Percentiles rank a stretch among this genome's conserved stretches.
phyloP scores from a whole-genome alignment of 1,140 invertebrate species.

The Phymastichus coffea region DNA sequence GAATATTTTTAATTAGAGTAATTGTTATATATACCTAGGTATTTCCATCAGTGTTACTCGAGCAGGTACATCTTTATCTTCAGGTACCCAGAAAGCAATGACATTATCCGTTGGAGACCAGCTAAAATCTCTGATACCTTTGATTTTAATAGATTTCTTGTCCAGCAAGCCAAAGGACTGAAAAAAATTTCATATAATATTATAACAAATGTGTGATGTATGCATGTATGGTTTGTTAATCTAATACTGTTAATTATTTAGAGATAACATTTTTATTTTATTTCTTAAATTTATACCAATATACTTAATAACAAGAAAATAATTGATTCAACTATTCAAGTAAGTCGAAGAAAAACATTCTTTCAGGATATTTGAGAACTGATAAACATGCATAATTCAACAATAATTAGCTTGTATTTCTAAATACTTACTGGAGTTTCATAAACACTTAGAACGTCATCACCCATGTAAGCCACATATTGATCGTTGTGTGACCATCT shows the following conservation, averaged over 20 bases:
- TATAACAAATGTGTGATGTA: too few relatives aligned
- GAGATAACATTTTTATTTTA: too few relatives aligned
- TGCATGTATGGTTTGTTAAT: too few relatives aligned
- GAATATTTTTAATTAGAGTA: neutral
- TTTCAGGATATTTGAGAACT: neutral
- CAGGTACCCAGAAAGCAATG: constrained; percentile 98
- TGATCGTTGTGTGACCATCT: constrained; percentile 97
- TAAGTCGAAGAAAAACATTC: too few relatives aligned
- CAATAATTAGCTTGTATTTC: neutral
- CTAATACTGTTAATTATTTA: too few relatives aligned
- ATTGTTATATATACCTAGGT: constrained; percentile 64
- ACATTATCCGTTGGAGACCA: constrained; percentile 98
- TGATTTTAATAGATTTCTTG: constrained; percentile 92
- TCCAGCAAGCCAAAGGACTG: constrained; percentile 89
- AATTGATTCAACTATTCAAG: too few relatives aligned
- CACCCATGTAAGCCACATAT: constrained; percentile 90
- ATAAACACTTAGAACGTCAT: constrained; percentile 87
- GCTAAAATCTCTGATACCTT: constrained; percentile 90
- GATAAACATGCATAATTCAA: neutral
- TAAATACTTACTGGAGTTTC: constrained; percentile 76
- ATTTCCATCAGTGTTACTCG: constrained; percentile 82
- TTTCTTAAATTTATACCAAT: too few relatives aligned
- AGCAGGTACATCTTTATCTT: constrained; percentile 90
- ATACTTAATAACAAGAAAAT: too few relatives aligned
- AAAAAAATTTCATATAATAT: too few relatives aligned